Conservation (phyloP, 2,888 invertebrate species). For the Himalopsyche kuldschensis region DNA sequence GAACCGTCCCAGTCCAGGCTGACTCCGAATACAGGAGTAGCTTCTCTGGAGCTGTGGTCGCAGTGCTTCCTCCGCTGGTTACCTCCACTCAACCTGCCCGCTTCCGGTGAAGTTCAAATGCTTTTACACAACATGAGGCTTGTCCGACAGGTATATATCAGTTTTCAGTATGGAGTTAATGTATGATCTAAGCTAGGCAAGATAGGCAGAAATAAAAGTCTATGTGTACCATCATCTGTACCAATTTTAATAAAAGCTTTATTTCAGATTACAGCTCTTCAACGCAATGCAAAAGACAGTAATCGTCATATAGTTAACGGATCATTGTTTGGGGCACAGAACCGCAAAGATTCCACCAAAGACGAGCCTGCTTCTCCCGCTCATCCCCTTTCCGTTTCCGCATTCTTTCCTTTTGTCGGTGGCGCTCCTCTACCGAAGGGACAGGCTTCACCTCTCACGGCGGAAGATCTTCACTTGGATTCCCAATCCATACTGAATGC, state of each 20-base stretch:
- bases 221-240: too few species aligned
- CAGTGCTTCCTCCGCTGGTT: conserved; percentile 92
- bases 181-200: background rate
- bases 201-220: too few species aligned
- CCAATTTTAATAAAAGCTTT: background rate
- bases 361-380: conserved; percentile 18
- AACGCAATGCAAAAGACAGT: background rate
- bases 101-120: conserved; percentile 67
- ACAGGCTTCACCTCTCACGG: conserved; percentile 42
- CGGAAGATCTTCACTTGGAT: conserved; percentile 58
- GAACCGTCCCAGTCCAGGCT: conserved; percentile 47
- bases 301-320: background rate
- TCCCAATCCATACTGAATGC: conserved; percentile 71
- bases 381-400: conserved; percentile 45
- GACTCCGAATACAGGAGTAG: conserved; percentile 58
- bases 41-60: conserved; percentile 74
- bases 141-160: conserved; percentile 50
- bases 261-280: background rate
- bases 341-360: background rate
- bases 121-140: conserved; percentile 56
- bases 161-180: background rate
- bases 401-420: conserved; percentile 56
- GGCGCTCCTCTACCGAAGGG: conserved; percentile 1
- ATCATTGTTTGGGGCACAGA: background rate
- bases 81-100: conserved; percentile 75